Percentiles rank a stretch among this genome's conserved stretches.
phyloP scores from a whole-genome alignment of 2,888 invertebrate genomes.

The Eledona agricola region DNA sequence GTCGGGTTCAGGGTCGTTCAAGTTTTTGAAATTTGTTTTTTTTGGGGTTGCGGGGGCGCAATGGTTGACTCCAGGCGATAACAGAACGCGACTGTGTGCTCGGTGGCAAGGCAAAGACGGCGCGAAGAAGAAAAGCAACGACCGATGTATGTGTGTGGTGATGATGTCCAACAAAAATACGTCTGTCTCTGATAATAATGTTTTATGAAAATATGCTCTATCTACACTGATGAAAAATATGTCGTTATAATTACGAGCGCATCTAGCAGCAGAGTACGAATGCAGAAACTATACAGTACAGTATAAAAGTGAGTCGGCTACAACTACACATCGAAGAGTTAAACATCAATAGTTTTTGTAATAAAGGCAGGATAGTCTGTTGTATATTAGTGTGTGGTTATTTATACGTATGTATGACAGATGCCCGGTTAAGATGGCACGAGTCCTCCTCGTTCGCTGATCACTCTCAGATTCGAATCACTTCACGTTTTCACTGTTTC shows the following conservation, averaged over 20 bases:
- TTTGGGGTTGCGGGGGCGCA: not conserved
- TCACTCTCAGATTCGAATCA: conserved; percentile 48
- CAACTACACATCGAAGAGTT: conserved; percentile 60
- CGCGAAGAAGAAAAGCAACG: conserved; percentile 41
- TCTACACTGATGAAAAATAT: conserved; percentile 61
- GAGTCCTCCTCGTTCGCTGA: conserved; percentile 44
- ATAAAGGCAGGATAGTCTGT: conserved; percentile 61
- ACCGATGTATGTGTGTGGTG: conserved; percentile 1
- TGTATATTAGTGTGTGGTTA: conserved; percentile 44
- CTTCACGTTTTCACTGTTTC: conserved; percentile 52
- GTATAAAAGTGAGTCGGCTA: conserved; percentile 63
- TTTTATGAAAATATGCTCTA: conserved; percentile 60
- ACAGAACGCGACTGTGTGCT: conserved; percentile 52
- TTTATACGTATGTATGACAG: conserved; percentile 55
- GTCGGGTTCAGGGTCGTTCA: conserved; percentile 26
- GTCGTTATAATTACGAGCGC: conserved; percentile 43
- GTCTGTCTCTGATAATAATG: conserved; percentile 55
- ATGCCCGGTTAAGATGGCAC: conserved; percentile 53
- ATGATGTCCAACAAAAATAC: conserved; percentile 58
- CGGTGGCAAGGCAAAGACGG: conserved; percentile 57
- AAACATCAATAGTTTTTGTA: conserved; percentile 55
- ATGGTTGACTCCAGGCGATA: conserved; percentile 55
- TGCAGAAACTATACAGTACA: conserved; percentile 60
- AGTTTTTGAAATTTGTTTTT: not conserved
- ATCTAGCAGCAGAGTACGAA: conserved; percentile 57